phyloP scores from a whole-genome alignment of 2,888 invertebrate genomes.

The Dolomedes plantarius region DNA sequence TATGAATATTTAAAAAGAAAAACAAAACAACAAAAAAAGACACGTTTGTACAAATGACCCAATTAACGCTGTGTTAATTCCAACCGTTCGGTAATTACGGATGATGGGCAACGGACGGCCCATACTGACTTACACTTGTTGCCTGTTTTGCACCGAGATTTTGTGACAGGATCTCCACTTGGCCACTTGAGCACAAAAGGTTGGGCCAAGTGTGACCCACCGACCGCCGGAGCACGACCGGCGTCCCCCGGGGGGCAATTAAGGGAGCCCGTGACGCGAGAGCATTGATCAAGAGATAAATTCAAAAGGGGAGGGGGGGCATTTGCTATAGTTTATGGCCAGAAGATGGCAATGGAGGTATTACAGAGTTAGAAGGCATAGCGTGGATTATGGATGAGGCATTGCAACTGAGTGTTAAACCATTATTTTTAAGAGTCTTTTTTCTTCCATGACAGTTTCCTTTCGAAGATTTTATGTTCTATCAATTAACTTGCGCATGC shows the following conservation, averaged over 20 bases:
- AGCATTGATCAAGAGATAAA: constrained; percentile 6
- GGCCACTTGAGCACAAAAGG: constrained; percentile 68
- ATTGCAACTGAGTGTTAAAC: neutral
- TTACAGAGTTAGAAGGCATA: neutral
- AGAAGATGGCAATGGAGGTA: neutral
- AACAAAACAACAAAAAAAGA: too few species aligned
- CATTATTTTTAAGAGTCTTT: neutral
- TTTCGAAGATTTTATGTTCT: neutral
- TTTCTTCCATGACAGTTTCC: neutral
- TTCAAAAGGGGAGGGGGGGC: neutral
- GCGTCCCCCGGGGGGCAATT: constrained; percentile 42
- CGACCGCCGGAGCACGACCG: constrained; percentile 25
- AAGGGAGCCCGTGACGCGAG: constrained; percentile 23
- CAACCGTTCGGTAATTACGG: neutral
- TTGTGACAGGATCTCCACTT: constrained; percentile 58
- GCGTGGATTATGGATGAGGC: neutral
- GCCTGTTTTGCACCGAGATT: neutral
- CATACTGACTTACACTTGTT: neutral
- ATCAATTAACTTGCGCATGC: neutral
- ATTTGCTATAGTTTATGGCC: neutral
- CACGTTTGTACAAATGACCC: neutral
- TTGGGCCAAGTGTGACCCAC: constrained; percentile 58
- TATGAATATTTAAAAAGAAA: too few species aligned
- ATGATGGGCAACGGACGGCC: neutral
- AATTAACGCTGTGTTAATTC: constrained; percentile 7